phyloP scores from a whole-genome alignment of 1,140 invertebrate genomes.

The Nomia melanderi region DNA sequence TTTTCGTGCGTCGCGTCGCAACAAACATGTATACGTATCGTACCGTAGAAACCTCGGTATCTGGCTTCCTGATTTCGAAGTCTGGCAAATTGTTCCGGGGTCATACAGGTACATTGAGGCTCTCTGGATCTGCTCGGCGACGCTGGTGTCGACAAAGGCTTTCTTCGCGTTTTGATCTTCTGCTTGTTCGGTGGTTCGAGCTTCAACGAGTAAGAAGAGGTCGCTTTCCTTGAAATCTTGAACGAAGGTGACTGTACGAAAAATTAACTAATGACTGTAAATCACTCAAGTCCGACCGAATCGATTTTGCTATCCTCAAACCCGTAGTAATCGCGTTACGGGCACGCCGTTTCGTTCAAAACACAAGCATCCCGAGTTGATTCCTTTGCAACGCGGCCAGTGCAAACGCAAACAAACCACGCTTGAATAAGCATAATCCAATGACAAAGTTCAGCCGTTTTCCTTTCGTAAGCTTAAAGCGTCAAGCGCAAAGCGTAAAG shows the following conservation, averaged over 20 bases:
- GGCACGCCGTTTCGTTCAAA: neutral
- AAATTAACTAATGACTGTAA: constrained; percentile 63
- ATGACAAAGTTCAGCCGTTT: neutral
- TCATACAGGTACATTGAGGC: constrained; percentile 97
- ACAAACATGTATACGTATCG: constrained; percentile 53
- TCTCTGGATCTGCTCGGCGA: constrained; percentile 94
- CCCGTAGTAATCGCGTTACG: neutral
- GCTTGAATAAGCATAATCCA: neutral
- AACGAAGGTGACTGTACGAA: constrained; percentile 95
- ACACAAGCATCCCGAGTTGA: neutral
- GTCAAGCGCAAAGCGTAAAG: too few species aligned
- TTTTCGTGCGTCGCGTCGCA: too few species aligned
- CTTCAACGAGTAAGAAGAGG: constrained; percentile 97
- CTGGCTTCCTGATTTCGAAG: constrained; percentile 91
- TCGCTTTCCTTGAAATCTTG: constrained; percentile 98
- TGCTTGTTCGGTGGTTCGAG: constrained; percentile 93
- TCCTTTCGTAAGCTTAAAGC: too few species aligned
- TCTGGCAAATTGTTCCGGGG: constrained; percentile 93
- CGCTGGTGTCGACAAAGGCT: constrained; percentile 95
- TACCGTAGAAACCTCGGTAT: constrained; percentile 84
- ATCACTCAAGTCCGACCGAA: constrained; percentile 49
- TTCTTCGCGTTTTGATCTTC: constrained; percentile 90
- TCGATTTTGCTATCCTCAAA: constrained; percentile 25
- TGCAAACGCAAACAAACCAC: neutral
- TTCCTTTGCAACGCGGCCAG: neutral